A percentile compares a stretch with the other conserved stretches of the same genome.
phyloP scores from a whole-genome alignment of 2,797 vertebrate species.

The Megaceryle alcyon region DNA sequence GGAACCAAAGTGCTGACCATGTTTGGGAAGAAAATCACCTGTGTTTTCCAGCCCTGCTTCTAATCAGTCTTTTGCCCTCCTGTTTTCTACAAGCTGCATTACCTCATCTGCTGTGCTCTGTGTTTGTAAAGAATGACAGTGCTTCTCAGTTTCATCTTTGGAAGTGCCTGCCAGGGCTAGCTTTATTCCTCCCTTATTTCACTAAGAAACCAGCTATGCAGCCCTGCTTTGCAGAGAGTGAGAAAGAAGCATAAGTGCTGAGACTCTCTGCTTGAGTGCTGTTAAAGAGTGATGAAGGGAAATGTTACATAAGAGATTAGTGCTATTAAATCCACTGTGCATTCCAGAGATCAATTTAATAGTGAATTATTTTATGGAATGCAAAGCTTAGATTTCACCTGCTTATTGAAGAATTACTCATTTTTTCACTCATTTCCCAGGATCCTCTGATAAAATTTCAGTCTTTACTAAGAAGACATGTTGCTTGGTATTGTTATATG shows the following conservation, averaged over 20 bases:
- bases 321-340: constrained; percentile 28
- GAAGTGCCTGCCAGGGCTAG: not conserved
- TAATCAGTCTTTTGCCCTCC: not conserved
- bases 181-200: constrained; percentile 33
- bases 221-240: not conserved
- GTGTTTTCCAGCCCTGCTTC: not conserved
- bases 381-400: constrained; percentile 26
- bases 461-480: not conserved
- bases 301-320: constrained; percentile 49
- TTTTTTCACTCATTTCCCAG: not conserved
- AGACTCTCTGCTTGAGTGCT: constrained; percentile 52
- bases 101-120: not conserved
- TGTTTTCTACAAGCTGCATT: not conserved
- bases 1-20: not conserved
- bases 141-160: not conserved
- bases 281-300: constrained; percentile 42
- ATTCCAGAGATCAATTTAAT: constrained; percentile 48
- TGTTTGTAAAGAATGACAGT: not conserved
- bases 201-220: not conserved
- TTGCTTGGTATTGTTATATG: not conserved
- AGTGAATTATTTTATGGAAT: constrained; percentile 27
- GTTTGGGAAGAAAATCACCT: not conserved
- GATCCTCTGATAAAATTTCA: constrained; percentile 35
- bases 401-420: not conserved
- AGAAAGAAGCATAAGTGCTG: not conserved